phyloP scores from a whole-genome alignment of 2,113 vertebrate species.

The Anarrhichthys ocellatus region DNA sequence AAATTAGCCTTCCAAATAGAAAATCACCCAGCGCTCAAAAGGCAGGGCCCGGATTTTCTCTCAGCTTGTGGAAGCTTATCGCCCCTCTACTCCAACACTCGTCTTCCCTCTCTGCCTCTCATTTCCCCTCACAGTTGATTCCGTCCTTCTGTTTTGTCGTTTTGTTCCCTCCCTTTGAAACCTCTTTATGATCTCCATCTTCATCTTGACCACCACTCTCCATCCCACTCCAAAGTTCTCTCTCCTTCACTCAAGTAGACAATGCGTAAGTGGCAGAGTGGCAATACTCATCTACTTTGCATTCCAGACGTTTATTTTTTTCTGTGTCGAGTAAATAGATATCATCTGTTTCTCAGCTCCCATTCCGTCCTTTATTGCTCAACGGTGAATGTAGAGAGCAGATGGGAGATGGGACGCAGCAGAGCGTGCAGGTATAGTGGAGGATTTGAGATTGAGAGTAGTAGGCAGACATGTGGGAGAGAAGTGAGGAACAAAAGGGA shows the following conservation, averaged over 20 bases:
- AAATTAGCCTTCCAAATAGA: conserved; percentile 62
- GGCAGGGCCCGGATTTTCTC: conserved; percentile 56
- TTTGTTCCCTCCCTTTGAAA: background rate
- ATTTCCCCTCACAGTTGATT: conserved; percentile 23
- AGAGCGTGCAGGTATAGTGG: conserved; percentile 51
- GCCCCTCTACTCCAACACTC: conserved; percentile 33
- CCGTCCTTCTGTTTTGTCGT: conserved; percentile 2
- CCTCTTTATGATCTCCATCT: conserved; percentile 24
- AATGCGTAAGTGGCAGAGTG: background rate
- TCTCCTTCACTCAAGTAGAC: background rate
- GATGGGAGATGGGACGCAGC: conserved; percentile 58
- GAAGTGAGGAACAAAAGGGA: conserved; percentile 18
- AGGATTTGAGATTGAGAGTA: conserved; percentile 47
- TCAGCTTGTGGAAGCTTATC: conserved; percentile 57
- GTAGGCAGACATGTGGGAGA: conserved; percentile 39
- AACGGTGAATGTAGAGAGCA: conserved; percentile 49
- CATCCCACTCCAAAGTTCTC: background rate
- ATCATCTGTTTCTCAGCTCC: conserved; percentile 48
- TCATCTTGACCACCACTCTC: background rate
- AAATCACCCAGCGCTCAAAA: conserved; percentile 52
- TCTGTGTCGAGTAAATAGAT: conserved; percentile 56
- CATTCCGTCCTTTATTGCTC: conserved; percentile 50
- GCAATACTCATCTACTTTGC: background rate
- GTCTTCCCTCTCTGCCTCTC: conserved; percentile 13
- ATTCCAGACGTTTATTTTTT: conserved; percentile 11